Conservation (phyloP, 2,797 vertebrate genomes). For the Arrhamphus sclerolepis region DNA sequence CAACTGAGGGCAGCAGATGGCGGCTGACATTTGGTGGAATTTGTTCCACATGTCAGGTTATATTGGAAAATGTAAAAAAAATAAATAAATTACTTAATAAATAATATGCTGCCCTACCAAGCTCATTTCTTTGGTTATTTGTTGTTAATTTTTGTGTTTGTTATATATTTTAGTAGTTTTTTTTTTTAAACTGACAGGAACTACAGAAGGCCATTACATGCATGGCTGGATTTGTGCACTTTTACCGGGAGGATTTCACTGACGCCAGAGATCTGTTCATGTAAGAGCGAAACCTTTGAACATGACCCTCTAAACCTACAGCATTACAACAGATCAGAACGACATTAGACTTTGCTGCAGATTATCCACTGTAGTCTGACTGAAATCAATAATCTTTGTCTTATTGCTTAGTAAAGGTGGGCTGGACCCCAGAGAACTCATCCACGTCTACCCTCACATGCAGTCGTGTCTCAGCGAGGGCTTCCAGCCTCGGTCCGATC, state of each 20-base stretch:
- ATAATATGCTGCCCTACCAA: constrained; percentile 13
- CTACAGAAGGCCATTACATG: constrained; percentile 66
- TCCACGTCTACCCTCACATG: constrained; percentile 68
- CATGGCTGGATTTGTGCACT: constrained; percentile 74
- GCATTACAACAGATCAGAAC: constrained; percentile 4
- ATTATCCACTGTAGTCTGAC: constrained; percentile 18
- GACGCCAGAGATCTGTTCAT: constrained; percentile 77
- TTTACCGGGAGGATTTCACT: constrained; percentile 72
- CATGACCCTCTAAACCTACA: constrained; percentile 12
- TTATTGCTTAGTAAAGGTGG: constrained; percentile 67
- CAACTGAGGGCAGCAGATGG: constrained; percentile 53
- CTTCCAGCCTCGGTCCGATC: constrained; percentile 57
- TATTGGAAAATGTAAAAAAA: constrained; percentile 26
- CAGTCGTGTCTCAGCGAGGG: constrained; percentile 33
- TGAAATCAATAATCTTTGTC: constrained; percentile 31
- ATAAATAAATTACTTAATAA: too few species aligned
- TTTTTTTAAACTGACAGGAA: constrained; percentile 52
- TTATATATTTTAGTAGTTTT: constrained; percentile 10
- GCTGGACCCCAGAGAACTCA: constrained; percentile 79
- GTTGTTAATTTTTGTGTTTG: neutral
- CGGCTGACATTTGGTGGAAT: constrained; percentile 53
- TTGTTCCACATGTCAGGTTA: constrained; percentile 36
- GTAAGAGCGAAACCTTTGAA: constrained; percentile 57
- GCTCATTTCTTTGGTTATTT: constrained; percentile 15
- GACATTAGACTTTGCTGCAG: constrained; percentile 4